Conservation (phyloP, 2,113 vertebrate genomes). For the Apodemus sylvaticus region DNA sequence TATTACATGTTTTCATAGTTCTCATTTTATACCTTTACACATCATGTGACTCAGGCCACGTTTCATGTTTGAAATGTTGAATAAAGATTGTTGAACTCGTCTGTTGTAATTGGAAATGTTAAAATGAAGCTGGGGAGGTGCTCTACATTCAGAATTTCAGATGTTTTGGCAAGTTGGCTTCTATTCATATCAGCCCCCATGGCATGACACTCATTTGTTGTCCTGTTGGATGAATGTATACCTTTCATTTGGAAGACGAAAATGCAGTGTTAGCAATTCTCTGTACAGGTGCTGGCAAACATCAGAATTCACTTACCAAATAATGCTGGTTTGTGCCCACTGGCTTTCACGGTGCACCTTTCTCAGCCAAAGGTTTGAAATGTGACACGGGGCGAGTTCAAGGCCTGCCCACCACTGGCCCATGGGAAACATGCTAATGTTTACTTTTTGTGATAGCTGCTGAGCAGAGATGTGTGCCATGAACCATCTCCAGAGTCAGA, state of each 20-base stretch:
- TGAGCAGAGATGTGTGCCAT: slow-evolving; percentile 56
- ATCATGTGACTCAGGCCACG: slow-evolving; percentile 40
- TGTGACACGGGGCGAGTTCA: neutral
- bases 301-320: slow-evolving; percentile 11
- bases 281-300: slow-evolving; percentile 54
- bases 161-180: slow-evolving; percentile 68
- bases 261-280: slow-evolving; percentile 53
- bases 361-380: neutral
- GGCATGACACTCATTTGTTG: slow-evolving; percentile 74
- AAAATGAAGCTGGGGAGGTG: neutral
- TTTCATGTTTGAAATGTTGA: neutral
- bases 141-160: slow-evolving; percentile 57
- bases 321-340: slow-evolving; percentile 27
- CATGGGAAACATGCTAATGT: slow-evolving; percentile 46
- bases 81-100: neutral
- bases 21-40: neutral
- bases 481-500: slow-evolving; percentile 51
- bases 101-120: slow-evolving; percentile 58
- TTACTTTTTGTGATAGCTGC: slow-evolving; percentile 64
- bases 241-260: slow-evolving; percentile 49
- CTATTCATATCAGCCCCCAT: slow-evolving; percentile 56
- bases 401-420: neutral
- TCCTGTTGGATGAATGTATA: slow-evolving; percentile 60
- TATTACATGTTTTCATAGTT: slow-evolving; percentile 32
- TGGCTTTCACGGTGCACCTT: slow-evolving; percentile 10